Base-by-base conservation (phyloP, 2,797 vertebrate species). In the Labroides dimidiatus region DNA sequence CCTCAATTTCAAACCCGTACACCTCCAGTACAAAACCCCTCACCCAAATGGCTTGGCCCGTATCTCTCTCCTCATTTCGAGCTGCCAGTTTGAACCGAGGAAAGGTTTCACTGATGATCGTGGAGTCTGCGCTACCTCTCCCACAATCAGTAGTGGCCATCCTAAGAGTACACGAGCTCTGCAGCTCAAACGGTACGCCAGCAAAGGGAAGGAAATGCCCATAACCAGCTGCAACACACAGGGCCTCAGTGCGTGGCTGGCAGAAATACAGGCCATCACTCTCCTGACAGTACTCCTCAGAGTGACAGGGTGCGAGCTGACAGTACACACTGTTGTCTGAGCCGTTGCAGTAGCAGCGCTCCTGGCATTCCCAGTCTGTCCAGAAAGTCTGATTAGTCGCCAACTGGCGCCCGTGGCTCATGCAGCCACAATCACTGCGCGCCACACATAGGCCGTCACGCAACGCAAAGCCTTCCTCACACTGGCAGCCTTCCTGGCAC, bases 311-410 rank as follows among this genome's bases (percentile, higher is more conserved):
- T 1, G 91, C 20, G 0, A 91, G 93, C 87, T 95, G 94, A 16
- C 98, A 99, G 92, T 96, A 97, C 0, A 98, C 94, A 0, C 93
- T 95, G 91, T 99, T 99, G 94, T 99, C 97, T 0, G 97, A 95
- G 58, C 97, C 96, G 0, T 99, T 99, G 92, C 98, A 99, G 90
- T 95, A 97, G 93, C 98, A 99, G 82, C 96, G 96, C 75, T 96
- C 96, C 81, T 96, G 96, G 87, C 98, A 99, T 78, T 98, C 94
- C 73, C 96, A 93, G 80, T 99, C 97, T 0, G 95, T 96, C 98
- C 98, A 99, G 87, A 99, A 99, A 51, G 96, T 97, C 88, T 97
- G 96, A 65, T 98, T 98, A 52, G 96, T 97, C 72, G 94, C 93
- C 80, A 99, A 91, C 61, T 95, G 96, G 33, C 91, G 95, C 0